Conservation (phyloP, 2,113 vertebrate species). For the Piliocolobus tephrosceles region DNA sequence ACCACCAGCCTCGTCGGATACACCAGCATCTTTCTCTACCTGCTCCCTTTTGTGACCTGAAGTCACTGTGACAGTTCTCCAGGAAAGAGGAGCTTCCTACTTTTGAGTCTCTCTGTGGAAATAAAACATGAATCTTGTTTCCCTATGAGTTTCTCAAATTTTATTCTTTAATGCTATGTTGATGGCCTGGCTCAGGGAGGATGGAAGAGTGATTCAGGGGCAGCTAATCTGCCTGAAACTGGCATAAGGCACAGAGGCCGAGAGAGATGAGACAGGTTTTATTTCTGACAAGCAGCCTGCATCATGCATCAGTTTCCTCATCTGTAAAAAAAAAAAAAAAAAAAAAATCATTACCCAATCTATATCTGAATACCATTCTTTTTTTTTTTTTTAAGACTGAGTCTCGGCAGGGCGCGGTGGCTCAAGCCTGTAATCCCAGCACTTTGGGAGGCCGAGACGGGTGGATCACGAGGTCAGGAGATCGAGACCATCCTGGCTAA, state of each 20-base stretch:
- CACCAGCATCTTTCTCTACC: neutral
- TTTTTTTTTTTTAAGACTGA: too few relatives aligned
- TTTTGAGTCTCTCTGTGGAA: constrained; percentile 42
- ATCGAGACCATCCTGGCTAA: too few relatives aligned
- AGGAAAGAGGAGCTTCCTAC: neutral
- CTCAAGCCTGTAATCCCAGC: too few relatives aligned
- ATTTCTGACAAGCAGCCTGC: neutral
- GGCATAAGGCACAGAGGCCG: neutral
- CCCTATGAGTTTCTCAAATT: neutral
- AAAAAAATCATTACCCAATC: neutral
- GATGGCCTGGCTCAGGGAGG: neutral
- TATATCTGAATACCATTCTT: neutral
- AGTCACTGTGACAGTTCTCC: neutral
- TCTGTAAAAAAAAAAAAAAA: neutral
- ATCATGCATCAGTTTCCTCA: neutral
- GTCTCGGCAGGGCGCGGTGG: too few relatives aligned
- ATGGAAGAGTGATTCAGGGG: neutral
- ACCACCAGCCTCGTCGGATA: neutral
- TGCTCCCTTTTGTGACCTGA: neutral
- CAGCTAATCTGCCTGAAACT: neutral
- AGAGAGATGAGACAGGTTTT: neutral
- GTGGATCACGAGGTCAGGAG: too few relatives aligned
- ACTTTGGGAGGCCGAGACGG: too few relatives aligned
- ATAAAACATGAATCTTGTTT: constrained; percentile 62
- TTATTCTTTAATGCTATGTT: neutral